phyloP scores from a whole-genome alignment of 2,888 invertebrate genomes.

The Cephus pygmeus region DNA sequence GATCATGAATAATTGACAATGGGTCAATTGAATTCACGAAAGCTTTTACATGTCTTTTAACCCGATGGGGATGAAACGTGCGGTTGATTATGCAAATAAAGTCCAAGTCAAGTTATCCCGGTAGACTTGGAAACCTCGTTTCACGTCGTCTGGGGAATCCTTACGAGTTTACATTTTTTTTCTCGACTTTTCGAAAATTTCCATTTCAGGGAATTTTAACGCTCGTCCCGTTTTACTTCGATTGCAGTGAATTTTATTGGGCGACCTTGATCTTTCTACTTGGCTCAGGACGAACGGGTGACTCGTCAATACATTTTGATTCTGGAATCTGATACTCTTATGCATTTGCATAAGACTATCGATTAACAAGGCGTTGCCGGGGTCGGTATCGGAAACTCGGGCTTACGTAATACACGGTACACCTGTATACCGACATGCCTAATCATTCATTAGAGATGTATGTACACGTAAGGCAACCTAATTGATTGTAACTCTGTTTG shows the following conservation, averaged over 20 bases:
- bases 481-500: not conserved
- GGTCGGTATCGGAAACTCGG: not conserved
- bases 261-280: no score
- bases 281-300: not conserved
- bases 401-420: not conserved
- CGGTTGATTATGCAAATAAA: no score
- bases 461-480: not conserved
- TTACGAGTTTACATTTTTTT: no score
- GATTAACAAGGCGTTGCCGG: not conserved
- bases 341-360: constrained; percentile 6
- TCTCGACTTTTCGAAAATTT: no score
- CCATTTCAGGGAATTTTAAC: no score
- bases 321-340: not conserved
- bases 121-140: no score
- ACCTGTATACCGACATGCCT: not conserved
- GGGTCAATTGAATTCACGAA: not conserved
- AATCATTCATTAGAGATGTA: not conserved
- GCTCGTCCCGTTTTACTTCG: not conserved
- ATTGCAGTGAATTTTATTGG: not conserved
- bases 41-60: not conserved
- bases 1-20: not conserved
- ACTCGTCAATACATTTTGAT: not conserved
- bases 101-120: no score
- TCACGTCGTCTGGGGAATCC: no score
- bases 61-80: no score